phyloP scores from a whole-genome alignment of 2,888 invertebrate species.

The Ischnura elegans region DNA sequence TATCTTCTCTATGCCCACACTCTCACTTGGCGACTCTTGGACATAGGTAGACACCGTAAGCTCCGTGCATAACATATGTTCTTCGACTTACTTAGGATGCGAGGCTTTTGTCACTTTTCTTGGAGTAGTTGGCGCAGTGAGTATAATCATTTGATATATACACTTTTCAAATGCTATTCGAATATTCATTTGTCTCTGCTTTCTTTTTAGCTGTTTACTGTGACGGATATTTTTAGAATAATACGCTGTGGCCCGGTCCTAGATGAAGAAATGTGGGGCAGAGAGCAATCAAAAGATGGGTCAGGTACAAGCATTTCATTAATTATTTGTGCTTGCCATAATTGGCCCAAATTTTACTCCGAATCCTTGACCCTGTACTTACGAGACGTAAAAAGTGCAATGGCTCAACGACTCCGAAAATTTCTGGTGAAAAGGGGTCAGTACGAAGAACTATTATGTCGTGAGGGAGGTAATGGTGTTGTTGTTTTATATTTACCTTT shows the following conservation, averaged over 20 bases:
- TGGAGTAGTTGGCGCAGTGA: constrained; percentile 21
- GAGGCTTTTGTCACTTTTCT: constrained; percentile 18
- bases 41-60: neutral
- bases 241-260: constrained; percentile 5
- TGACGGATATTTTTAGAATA: constrained; percentile 28
- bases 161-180: neutral
- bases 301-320: neutral
- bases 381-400: too few species aligned
- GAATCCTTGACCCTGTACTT: too few species aligned
- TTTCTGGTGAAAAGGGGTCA: too few species aligned
- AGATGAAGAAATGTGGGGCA: constrained; percentile 39
- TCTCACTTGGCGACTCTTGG: neutral
- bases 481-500: too few species aligned
- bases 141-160: neutral
- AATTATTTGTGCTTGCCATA: too few species aligned
- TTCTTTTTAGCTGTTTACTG: constrained; percentile 30
- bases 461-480: too few species aligned
- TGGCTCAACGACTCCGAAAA: too few species aligned
- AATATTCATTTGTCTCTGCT: neutral
- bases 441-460: too few species aligned
- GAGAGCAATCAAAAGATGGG: neutral
- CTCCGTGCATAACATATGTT: neutral
- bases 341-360: too few species aligned
- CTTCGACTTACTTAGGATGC: constrained; percentile 42
- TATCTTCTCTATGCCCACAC: neutral